A percentile compares a stretch with the other conserved stretches of the same genome.
Conservation (phyloP, 2,888 invertebrate species). For the Beris morrisii region DNA sequence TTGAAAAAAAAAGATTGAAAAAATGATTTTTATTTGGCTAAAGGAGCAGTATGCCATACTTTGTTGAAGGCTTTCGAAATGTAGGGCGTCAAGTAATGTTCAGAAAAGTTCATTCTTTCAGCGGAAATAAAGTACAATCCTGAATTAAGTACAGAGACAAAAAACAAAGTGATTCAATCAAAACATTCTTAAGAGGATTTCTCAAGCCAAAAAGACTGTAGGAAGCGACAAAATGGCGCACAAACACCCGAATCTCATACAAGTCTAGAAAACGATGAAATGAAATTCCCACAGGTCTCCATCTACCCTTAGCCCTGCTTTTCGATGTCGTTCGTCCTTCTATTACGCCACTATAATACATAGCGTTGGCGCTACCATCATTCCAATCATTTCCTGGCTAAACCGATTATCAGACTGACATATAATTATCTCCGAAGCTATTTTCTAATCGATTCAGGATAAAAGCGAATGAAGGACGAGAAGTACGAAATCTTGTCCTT, state of each 20-base stretch:
- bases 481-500: not conserved
- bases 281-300: constrained; percentile 25
- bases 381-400: constrained; percentile 27
- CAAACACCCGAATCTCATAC: constrained; percentile 20
- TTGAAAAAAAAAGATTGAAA: too few species aligned
- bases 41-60: too few species aligned
- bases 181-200: too few species aligned
- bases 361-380: constrained; percentile 11
- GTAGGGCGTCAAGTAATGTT: too few species aligned
- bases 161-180: too few species aligned
- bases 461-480: not conserved
- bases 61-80: too few species aligned
- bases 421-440: constrained; percentile 30
- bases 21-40: too few species aligned
- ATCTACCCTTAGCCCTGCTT: not conserved
- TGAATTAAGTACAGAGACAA: too few species aligned
- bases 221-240: constrained; percentile 2
- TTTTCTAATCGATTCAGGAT: constrained; percentile 23
- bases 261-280: constrained; percentile 28
- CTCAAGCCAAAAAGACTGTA: not conserved
- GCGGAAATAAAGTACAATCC: too few species aligned
- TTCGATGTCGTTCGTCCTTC: constrained; percentile 6
- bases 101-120: too few species aligned
- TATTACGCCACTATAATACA: not conserved
- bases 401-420: constrained; percentile 31